Base-by-base conservation (phyloP, 1,140 invertebrate species). In the Papilio aristodemus region DNA sequence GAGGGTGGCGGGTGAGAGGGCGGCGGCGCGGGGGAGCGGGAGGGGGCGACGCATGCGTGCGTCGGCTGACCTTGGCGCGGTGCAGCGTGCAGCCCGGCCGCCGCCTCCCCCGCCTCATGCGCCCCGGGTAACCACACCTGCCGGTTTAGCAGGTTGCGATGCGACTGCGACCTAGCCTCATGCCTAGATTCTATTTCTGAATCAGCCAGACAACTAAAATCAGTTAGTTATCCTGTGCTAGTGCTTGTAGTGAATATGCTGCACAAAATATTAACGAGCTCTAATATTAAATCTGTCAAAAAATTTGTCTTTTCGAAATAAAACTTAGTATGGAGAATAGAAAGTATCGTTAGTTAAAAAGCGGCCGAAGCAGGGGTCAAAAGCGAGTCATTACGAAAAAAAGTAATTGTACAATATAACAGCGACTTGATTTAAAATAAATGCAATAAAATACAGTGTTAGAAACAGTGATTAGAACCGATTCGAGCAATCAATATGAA, bases 1-100 rank as follows among this genome's bases (percentile, higher is more conserved):
- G 70, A 69, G 71, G 67, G 63, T 39, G 43, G 68, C 68, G 46
- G 46, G 46, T 54, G 17, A 54, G 46, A 50, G 71, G 58, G 74
- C 17, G 69, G 39, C 17, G 67, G 67, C 46, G 17, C 66, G 38
- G 50, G 36, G 41, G 22, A 69, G 73, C 64, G 66, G 50, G 70
- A 67, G 43, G 71, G 67, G 68, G 70, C 64, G 75, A 71, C 84
- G 87, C 88, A 87, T 88, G 85, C 85, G 88, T 85, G 84, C 83
- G 79, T 43, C 77, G 81, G 77, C 80, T 88, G 85, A 89, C 86
- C 86, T 90, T 89, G 85, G 80, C 76, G 79, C 79, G 81, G 79
- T 87, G 87, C 86, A 85, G 76, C 83, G 83, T 85, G 84, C 83
- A 84, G 78, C 75, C 79, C 77, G 72, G 68, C 73, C 73, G 50